Base-by-base conservation (phyloP, 2,797 vertebrate species). In the Lateolabrax maculatus region DNA sequence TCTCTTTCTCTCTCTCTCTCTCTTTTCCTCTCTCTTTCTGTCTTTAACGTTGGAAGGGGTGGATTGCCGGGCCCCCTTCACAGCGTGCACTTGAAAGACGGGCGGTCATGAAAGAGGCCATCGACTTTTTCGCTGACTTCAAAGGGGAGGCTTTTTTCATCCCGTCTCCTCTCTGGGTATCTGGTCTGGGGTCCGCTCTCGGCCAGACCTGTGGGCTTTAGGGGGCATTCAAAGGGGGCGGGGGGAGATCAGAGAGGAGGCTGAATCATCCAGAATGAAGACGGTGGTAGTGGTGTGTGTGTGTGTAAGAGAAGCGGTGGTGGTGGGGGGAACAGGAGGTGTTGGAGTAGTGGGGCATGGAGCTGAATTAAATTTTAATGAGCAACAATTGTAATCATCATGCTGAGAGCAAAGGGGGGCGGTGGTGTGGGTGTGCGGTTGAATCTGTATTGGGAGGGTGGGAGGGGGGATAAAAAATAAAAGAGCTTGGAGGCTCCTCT, bases 341-440 rank as follows among this genome's bases (percentile, higher is more conserved):
- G 90, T 82, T 87, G 84, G 86, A 91, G 88, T 91, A 79, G 88
- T 72, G 78, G 78, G 90, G 90, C 89, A 91, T 88, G 80, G 88
- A 88, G 79, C 81, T 63, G 87, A 93, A 95, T 95, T 94, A 95
- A 96, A 95, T 84, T 95, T 96, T 96, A 95, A 96, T 96, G 94
- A 95, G 88, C 90, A 92, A 95, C 95, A 96, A 96, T 95, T 95
- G 95, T 94, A 93, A 94, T 93, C 93, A 89, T 90, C 93, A 89
- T 90, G 94, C 93, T 93, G 92, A 78, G 91, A 85, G 80, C 75
- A 8, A 75, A 79, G 83, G 91, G 69, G 82, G 81, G 79, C 3
- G 13, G 79, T 62, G 74, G 68, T 19, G 52, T 75, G 80, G 83
- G 64, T 9, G 77, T 51, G 75, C 8, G 52, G 56, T 73, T 25